Conservation (phyloP, 2,113 vertebrate genomes). For the Petromus typicus region DNA sequence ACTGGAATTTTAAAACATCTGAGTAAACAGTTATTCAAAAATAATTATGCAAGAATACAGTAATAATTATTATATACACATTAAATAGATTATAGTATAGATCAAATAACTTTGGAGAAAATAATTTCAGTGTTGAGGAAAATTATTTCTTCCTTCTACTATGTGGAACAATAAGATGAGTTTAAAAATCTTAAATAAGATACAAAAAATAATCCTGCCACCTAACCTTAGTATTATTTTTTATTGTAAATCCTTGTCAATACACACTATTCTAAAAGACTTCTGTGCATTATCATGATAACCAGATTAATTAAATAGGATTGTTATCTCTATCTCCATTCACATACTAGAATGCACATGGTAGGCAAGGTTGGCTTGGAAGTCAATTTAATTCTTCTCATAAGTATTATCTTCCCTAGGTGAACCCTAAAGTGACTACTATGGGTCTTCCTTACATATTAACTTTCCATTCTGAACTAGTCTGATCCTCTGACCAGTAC, state of each 20-base stretch:
- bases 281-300: neutral
- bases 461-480: neutral
- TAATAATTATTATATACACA: neutral
- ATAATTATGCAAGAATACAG: neutral
- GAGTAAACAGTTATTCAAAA: neutral
- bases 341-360: neutral
- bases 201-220: neutral
- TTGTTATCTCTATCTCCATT: neutral
- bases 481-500: neutral
- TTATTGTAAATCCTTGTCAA: neutral
- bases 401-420: neutral
- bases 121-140: neutral
- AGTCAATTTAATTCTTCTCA: neutral
- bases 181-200: slow-evolving; percentile 6
- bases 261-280: neutral
- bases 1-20: neutral
- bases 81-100: neutral
- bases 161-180: neutral
- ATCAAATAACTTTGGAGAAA: neutral
- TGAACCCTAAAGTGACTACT: neutral
- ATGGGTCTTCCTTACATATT: neutral
- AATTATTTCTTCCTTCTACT: neutral
- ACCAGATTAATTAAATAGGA: neutral
- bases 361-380: neutral
- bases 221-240: neutral